Percentiles rank a stretch among this genome's conserved stretches.
These are phyloP conservation scores for Hippocampus comes DNA, from an alignment of 2,113 vertebrate species.

Conservation along the genomic window DNA sequence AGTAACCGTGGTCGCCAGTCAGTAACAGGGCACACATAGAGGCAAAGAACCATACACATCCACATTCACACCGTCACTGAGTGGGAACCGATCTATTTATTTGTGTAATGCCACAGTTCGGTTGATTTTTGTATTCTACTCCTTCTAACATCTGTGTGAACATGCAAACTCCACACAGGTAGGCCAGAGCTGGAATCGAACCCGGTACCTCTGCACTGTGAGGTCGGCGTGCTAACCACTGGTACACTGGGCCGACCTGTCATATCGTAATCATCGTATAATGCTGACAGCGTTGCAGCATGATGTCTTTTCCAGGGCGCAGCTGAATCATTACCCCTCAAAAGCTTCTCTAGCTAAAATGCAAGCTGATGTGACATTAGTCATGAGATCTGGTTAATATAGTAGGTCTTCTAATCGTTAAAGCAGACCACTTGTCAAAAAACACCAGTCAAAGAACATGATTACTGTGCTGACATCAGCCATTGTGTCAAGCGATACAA, in stretches of 20 bases:
- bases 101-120: no score
- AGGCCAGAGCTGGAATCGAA: no score
- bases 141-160: no score
- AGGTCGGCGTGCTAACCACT: no score
- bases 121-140: no score
- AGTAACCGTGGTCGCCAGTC: no score
- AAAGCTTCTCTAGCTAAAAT: constrained; percentile 9
- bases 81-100: no score
- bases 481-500: not conserved
- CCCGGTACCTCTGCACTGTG: no score
- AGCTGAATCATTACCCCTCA: constrained; percentile 10
- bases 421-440: constrained; percentile 6
- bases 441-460: not conserved
- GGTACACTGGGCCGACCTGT: not conserved
- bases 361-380: constrained; percentile 22
- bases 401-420: not conserved
- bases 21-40: no score
- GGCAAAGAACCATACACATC: no score
- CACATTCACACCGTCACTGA: no score
- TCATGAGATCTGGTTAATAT: not conserved
- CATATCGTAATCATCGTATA: not conserved
- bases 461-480: constrained; percentile 10
- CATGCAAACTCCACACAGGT: no score
- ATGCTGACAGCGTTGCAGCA: constrained; percentile 8
- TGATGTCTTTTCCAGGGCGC: constrained; percentile 40